These are phyloP conservation scores for Andrena bicolor DNA, from an alignment of 2,888 invertebrate genomes.

Conservation along the genomic window DNA sequence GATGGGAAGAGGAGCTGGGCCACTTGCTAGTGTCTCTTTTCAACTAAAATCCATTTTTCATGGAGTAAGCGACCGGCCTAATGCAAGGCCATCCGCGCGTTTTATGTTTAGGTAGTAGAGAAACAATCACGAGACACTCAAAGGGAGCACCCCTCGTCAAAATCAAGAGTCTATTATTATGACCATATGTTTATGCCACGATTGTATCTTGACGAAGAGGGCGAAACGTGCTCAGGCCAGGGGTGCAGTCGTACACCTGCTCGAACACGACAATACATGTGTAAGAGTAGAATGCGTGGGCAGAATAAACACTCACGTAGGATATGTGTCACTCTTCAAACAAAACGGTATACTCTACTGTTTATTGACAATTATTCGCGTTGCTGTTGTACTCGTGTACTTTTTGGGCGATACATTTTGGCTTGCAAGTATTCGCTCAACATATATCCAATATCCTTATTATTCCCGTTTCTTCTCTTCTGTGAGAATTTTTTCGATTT, in stretches of 20 bases:
- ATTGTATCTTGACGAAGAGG: conserved; percentile 80
- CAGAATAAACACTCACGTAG: conserved; percentile 72
- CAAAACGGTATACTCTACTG: conserved; percentile 58
- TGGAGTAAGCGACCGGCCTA: conserved; percentile 32
- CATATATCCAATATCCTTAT: no score
- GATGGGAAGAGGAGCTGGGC: no score
- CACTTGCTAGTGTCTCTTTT: conserved; percentile 1
- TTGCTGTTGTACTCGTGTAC: not conserved
- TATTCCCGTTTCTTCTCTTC: conserved; percentile 10
- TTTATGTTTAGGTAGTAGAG: conserved; percentile 63
- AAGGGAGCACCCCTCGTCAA: conserved; percentile 79
- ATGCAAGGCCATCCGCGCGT: conserved; percentile 35
- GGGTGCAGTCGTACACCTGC: conserved; percentile 70
- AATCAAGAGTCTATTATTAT: conserved; percentile 84
- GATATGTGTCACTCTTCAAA: conserved; percentile 81
- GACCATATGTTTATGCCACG: conserved; percentile 83
- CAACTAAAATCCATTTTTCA: conserved; percentile 36
- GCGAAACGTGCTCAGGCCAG: conserved; percentile 50
- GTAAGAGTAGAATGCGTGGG: conserved; percentile 71
- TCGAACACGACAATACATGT: conserved; percentile 66
- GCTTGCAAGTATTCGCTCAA: no score
- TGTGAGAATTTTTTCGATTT: no score
- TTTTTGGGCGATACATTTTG: no score
- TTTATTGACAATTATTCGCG: conserved; percentile 44
- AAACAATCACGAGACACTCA: conserved; percentile 79